Evolutionary conservation across 1,140 invertebrate species (phyloP), one percentile per base, ranked within the genome.

Genomic region (Chrysomallon squamiferum): DNA sequence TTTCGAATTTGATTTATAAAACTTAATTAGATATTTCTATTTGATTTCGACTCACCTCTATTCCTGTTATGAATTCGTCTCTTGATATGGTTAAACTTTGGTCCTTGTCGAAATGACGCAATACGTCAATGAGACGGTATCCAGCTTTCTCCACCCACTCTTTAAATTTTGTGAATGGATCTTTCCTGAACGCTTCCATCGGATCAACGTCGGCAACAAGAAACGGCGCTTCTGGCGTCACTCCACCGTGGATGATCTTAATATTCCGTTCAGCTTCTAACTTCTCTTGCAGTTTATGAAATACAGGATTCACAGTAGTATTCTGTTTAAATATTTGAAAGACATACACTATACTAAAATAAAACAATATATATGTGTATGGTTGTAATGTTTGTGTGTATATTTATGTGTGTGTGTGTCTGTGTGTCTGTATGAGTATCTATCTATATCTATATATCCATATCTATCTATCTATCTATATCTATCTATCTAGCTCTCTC

Each of bases 231-330:
- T 75, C 77, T 11, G 60, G 56, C 60, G 78, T 63, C 5, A 77
- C 73, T 2, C 72, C 73, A 4, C 78, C 78, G 59, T 79, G 76
- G 3, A 70, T 35, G 9, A 79, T 69, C 11, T 59, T 66, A 27
- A 78, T 62, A 0, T 41, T 38, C 41, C 75, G 65, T 29, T 78
- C 93, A 80, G 95, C 93, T 79, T 96, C 93, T 88, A 84, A 63
- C 27, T 72, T 70, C 30, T 78, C 75, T 15, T 76, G 59, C 15
- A 80, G 66, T 25, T 78, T 71, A 61, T 81, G 68, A 71, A 84
- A 84, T 32, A 71, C 69, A 32, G 63, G 70, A n/a, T 72, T 72
- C 15, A 84, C 80, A 50, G 71, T 74, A 3, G 77, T 59, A 59
- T 77, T 78, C 82, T 84, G 59, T 4, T 41, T 38, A 18, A 60